Evolutionary conservation across 2,113 vertebrate species (phyloP).

Genomic region (Puntigrus tetrazona): DNA sequence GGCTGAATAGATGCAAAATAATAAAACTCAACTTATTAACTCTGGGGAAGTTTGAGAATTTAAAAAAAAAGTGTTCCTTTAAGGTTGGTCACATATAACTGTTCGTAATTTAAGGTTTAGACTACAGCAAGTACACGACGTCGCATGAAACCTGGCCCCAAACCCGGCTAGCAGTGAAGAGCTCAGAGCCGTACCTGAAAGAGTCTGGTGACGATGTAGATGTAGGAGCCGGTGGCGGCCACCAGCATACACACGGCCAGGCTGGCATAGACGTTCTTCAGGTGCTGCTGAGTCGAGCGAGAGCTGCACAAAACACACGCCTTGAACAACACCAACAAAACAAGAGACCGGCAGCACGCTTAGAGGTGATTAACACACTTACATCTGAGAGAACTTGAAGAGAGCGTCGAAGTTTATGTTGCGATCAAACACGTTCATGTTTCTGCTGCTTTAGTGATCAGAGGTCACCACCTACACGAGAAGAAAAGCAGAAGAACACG

Average conservation of each 20-base stretch:
- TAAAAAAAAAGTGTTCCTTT: no score
- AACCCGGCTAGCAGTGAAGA: no score
- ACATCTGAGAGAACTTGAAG: conserved; percentile 96
- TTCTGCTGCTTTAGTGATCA: conserved; percentile 53
- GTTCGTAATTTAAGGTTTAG: no score
- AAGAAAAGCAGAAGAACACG: background rate
- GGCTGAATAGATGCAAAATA: no score
- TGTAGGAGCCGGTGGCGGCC: conserved; percentile 84
- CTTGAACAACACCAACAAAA: no score
- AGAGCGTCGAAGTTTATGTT: conserved; percentile 90
- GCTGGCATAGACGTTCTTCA: conserved; percentile 94
- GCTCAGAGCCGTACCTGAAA: conserved; percentile 84
- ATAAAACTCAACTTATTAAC: no score
- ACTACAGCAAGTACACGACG: no score
- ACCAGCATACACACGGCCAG: conserved; percentile 90
- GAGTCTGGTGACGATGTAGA: conserved; percentile 84
- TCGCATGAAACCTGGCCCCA: no score
- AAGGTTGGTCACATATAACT: no score
- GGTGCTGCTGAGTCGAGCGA: conserved; percentile 90
- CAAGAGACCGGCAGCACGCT: no score
- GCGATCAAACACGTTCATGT: conserved; percentile 91
- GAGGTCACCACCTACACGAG: background rate
- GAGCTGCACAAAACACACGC: conserved; percentile 76
- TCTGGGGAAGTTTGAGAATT: no score
- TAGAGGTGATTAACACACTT: conserved; percentile 68